phyloP scores from a whole-genome alignment of 2,797 vertebrate genomes.

The Tokudaia muenninki region DNA sequence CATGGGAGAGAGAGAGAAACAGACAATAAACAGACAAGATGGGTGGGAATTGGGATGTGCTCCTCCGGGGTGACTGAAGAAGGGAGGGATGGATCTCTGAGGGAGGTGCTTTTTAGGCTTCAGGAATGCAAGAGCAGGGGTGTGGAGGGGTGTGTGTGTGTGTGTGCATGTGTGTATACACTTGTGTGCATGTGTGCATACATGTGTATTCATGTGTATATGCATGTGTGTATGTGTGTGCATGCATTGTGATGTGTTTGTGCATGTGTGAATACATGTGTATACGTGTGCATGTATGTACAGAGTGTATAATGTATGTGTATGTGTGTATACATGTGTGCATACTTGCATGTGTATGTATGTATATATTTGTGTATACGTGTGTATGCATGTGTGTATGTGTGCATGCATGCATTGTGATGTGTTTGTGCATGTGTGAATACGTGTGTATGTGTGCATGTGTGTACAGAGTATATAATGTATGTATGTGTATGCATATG shows the following conservation, averaged over 20 bases:
- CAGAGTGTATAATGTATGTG: too few relatives aligned
- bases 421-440: too few relatives aligned
- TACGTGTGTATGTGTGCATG: not conserved
- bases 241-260: not conserved
- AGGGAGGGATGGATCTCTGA: not conserved
- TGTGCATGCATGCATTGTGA: too few relatives aligned
- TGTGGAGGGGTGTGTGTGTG: not conserved
- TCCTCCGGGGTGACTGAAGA: conserved; percentile 19
- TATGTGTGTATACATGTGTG: not conserved
- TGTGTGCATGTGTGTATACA: not conserved
- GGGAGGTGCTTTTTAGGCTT: conserved; percentile 5
- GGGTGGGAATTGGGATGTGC: not conserved
- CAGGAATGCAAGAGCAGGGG: not conserved
- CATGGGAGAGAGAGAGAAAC: not conserved
- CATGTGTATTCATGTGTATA: not conserved
- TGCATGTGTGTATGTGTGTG: not conserved
- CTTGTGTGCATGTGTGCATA: not conserved
- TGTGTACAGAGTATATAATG: not conserved
- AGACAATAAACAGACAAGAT: not conserved
- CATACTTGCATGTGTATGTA: not conserved
- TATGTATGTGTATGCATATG: not conserved
- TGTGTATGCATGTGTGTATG: too few relatives aligned
- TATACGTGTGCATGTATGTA: too few relatives aligned
- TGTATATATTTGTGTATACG: too few relatives aligned
- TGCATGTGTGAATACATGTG: not conserved